Evolutionary conservation across 2,888 invertebrate species (phyloP).

Genomic region (Dichetophora obliterata): DNA sequence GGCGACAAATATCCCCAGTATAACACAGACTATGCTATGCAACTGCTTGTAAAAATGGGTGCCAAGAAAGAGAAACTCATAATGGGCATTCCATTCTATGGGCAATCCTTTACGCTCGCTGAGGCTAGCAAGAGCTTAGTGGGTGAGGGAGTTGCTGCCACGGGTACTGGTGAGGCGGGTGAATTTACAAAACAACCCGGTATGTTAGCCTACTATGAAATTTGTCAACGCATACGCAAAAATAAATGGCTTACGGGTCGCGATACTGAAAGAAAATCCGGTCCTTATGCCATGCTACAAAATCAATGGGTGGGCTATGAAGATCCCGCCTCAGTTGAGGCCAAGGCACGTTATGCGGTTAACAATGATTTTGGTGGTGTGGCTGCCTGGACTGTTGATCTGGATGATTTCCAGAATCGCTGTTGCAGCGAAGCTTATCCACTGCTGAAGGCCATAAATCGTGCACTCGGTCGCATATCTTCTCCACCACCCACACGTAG

Average conservation of each 20-base stretch:
- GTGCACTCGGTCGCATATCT: conserved; percentile 78
- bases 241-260: conserved; percentile 78
- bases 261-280: conserved; percentile 73
- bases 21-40: conserved; percentile 85
- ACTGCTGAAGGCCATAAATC: conserved; percentile 81
- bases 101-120: conserved; percentile 82
- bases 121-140: conserved; percentile 61
- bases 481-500: conserved; percentile 71
- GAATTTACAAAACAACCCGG: conserved; percentile 88
- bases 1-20: conserved; percentile 82
- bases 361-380: conserved; percentile 83
- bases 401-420: conserved; percentile 88
- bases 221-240: conserved; percentile 80
- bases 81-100: conserved; percentile 90
- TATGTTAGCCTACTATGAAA: conserved; percentile 89
- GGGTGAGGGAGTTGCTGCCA: conserved; percentile 75
- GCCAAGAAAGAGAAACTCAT: conserved; percentile 82
- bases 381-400: conserved; percentile 88
- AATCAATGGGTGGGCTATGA: conserved; percentile 95
- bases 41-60: conserved; percentile 80
- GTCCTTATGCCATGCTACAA: conserved; percentile 81
- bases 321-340: conserved; percentile 80
- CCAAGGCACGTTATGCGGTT: conserved; percentile 82
- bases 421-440: conserved; percentile 87
- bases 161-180: conserved; percentile 84